A percentile compares a stretch with the other conserved stretches of the same genome.
phyloP scores from a whole-genome alignment of 2,888 invertebrate species.

The Meandrusa payeni region DNA sequence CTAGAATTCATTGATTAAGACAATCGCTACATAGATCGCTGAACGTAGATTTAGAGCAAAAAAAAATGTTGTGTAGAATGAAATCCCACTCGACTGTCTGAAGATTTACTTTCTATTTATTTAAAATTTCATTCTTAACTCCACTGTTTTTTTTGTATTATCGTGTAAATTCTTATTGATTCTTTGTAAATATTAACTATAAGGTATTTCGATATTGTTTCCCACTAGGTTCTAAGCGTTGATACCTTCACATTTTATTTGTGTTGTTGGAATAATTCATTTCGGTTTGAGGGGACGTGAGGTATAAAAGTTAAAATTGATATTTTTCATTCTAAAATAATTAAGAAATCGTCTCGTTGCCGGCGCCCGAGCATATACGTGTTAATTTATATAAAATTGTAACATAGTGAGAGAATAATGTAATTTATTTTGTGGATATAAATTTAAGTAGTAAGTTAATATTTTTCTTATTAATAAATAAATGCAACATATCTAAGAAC shows the following conservation, averaged over 20 bases:
- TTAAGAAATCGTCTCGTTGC: conserved; percentile 28
- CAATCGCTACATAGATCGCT: too few species aligned
- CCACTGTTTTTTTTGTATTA: conserved; percentile 31
- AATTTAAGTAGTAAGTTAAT: conserved; percentile 42
- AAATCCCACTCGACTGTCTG: too few species aligned
- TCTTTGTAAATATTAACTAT: conserved; percentile 52
- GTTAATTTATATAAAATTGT: conserved; percentile 41
- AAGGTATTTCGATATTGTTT: conserved; percentile 50
- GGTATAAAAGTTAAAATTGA: conserved; percentile 1
- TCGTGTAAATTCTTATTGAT: conserved; percentile 28
- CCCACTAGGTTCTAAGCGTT: conserved; percentile 59
- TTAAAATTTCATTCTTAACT: too few species aligned
- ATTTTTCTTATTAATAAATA: conserved; percentile 47
- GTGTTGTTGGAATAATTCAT: conserved; percentile 48
- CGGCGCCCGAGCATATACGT: conserved; percentile 54
- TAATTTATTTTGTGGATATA: conserved; percentile 44
- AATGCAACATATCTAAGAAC: conserved; percentile 49
- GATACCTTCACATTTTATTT: conserved; percentile 65
- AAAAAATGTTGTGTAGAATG: too few species aligned
- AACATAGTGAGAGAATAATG: conserved; percentile 46
- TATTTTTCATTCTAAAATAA: conserved; percentile 12
- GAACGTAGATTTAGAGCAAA: too few species aligned
- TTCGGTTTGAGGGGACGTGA: conserved; percentile 25
- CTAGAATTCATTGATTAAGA: too few species aligned
- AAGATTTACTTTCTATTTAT: too few species aligned